Evolutionary conservation across 2,113 vertebrate genomes (phyloP).

Genomic region (Thymallus thymallus): DNA sequence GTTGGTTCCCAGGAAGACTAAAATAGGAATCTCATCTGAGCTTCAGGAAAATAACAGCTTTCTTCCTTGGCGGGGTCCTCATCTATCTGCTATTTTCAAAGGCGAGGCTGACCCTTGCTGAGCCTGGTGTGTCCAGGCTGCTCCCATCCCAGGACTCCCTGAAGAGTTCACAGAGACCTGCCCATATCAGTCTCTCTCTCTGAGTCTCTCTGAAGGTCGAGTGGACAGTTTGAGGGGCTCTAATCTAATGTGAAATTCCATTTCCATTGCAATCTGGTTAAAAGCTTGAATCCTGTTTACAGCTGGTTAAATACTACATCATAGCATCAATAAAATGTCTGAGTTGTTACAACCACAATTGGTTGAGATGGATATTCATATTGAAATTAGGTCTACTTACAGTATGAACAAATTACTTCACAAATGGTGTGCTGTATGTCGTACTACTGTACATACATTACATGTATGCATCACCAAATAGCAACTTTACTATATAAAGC

Average conservation of each 20-base stretch:
- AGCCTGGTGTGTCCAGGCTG: conserved; percentile 14
- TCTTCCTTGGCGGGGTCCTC: conserved; percentile 36
- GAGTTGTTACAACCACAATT: background rate
- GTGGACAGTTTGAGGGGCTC: background rate
- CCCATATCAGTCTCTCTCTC: background rate
- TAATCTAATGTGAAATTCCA: background rate
- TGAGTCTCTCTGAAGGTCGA: background rate
- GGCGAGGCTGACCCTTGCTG: conserved; percentile 8
- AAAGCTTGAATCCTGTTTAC: background rate
- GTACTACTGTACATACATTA: background rate
- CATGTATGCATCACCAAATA: background rate
- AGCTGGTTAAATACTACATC: background rate
- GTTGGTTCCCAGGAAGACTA: background rate
- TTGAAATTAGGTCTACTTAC: background rate
- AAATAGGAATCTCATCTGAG: background rate
- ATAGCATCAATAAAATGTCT: background rate
- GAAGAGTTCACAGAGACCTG: background rate
- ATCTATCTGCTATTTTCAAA: background rate
- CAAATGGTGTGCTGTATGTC: background rate
- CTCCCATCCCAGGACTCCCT: conserved; percentile 3
- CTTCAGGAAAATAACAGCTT: background rate
- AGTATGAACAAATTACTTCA: too few species aligned
- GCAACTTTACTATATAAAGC: too few species aligned
- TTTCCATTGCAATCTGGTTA: background rate
- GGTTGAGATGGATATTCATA: background rate